Base-by-base conservation (phyloP, 2,888 invertebrate species). In the Orchestes rusci region DNA sequence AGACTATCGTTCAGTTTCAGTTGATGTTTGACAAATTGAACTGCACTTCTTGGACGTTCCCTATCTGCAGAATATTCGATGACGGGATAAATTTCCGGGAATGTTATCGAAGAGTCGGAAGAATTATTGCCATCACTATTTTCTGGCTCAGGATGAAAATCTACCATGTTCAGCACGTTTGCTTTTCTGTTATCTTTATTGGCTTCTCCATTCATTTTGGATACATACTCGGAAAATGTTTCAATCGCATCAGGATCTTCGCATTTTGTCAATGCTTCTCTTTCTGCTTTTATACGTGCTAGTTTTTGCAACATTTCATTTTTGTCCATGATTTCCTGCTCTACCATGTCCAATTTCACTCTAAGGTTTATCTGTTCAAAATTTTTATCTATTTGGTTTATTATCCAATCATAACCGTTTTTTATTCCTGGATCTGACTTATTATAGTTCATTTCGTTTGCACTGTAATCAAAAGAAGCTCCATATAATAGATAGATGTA, bases 341-440 rank as follows among this genome's bases (percentile, higher is more conserved):
- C 68, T 62, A 73, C 65, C 65, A 79, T 61, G 71, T 86, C 74
- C 61, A 56, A 53, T 43, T 70, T 74, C 0, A 87, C 83, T 45
- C 86, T 71, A 36, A 73, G 59, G 53, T 82, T 77, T 30, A 86
- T 70, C 40, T 72, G 71, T 10, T 75, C 73, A 61, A 79, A 84
- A 52, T 82, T 73, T n/a, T 59, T 69, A 3, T 76, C 71, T n/a
- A 88, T 79, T 48, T 77, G 77, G 57, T 76, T 76, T 16, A 86
- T 64, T 10, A 88, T 68, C 87, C 88, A 83, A 16, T 72, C 70
- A 61, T 84, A 83, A 1, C 82, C 83, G 56, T 75, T 75, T 47
- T 76, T 74, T 5, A 87, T 75, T 1, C 79, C 79, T 0, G 75
- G 73, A 58, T 85, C 84, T 45, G 80, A 68, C 67, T 77, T 79